phyloP scores from a whole-genome alignment of 2,888 invertebrate genomes.

The Calliopum simillimum region DNA sequence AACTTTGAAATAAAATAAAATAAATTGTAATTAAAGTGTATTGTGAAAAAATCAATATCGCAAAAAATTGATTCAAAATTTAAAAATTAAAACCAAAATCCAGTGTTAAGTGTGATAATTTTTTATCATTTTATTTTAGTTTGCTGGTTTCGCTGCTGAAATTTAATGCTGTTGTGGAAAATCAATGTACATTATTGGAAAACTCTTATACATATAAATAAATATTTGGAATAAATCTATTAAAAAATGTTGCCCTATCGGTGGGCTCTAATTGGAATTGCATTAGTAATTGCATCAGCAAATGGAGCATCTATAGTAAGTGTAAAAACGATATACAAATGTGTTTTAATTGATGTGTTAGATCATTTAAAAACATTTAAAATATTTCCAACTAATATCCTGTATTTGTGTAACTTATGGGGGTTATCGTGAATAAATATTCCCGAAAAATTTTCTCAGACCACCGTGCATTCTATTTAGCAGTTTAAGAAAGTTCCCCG shows the following conservation, averaged over 20 bases:
- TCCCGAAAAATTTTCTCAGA: too few species aligned
- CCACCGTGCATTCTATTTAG: too few species aligned
- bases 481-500: too few species aligned
- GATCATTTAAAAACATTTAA: too few species aligned
- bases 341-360: too few species aligned
- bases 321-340: too few species aligned
- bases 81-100: conserved; percentile 17
- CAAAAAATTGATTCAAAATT: background rate
- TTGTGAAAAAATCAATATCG: background rate
- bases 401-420: too few species aligned
- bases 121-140: conserved; percentile 55
- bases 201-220: too few species aligned
- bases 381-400: too few species aligned
- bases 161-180: conserved; percentile 32
- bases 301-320: conserved; percentile 63
- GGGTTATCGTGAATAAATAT: too few species aligned
- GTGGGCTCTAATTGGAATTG: conserved; percentile 60
- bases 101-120: conserved; percentile 40
- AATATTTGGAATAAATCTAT: conserved; percentile 11
- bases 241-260: conserved; percentile 62
- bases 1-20: background rate
- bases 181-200: too few species aligned
- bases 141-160: conserved; percentile 50
- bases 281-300: conserved; percentile 54
- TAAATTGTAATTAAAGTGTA: too few species aligned